Evolutionary conservation across 2,797 vertebrate genomes (phyloP), one percentile per base, ranked within the genome.

Genomic region (Danio albolineatus): DNA sequence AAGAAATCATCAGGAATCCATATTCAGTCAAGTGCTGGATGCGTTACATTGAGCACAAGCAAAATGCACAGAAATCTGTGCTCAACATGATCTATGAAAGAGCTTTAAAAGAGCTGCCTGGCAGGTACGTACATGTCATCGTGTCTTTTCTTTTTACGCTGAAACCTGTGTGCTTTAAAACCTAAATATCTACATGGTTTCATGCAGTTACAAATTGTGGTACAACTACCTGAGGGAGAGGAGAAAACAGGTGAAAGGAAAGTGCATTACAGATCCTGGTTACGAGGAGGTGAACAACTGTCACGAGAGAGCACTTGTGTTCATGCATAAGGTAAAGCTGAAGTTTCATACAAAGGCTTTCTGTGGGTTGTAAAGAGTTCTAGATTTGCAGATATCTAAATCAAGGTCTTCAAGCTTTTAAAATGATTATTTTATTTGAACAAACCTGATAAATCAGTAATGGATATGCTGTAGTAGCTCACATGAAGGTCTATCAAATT

Each of bases 1-100:
- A 98, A 84, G 96, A 98, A 88, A 96, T 98, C 46, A 95, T 98
- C 89, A 92, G 97, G 65, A 98, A 98, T 84, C 97, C 96, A 0
- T 98, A 96, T 82, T 98, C 96, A 0, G 96, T 98, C 76, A 97
- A 98, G 71, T 97, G 96, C 81, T 98, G 97, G 97, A 95, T 97
- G 89, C 94, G 97, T 4, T 98, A 98, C 87, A 94, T 96, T 2
- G 96, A 97, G 48, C 95, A 95, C 87, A 97, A 97, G 69, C 95
- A 96, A 79, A 95, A 92, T 2, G 95, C 90, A 12, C 82, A 92
- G 0, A 95, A 92, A 79, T 85, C 94, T 5, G 92, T 90, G 46
- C 93, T 98, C 10, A 97, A 97, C 75, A 93, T 97, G 90, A 94
- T 97, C 2, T 97, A 96, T 17, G 96, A 98, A 83, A 87, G 97